These are phyloP conservation scores for Tetragonula clypearis DNA, from an alignment of 1,140 invertebrate genomes.

Conservation along the genomic window DNA sequence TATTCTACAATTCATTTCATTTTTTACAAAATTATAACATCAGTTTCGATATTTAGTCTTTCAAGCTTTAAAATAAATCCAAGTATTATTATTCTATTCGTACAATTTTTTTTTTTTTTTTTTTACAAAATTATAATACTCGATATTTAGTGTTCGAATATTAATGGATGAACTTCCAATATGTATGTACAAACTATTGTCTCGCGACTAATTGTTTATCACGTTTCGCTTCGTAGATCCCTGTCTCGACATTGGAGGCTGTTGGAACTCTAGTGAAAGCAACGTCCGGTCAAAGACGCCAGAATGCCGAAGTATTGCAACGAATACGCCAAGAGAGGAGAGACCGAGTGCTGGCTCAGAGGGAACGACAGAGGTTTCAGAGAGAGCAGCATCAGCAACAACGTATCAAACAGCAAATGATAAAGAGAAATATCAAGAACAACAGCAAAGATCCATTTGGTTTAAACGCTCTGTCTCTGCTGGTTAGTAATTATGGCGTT, in stretches of 20 bases:
- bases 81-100: too few relatives aligned
- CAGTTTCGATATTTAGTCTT: too few relatives aligned
- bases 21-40: too few relatives aligned
- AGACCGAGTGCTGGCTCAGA: conserved; percentile 40
- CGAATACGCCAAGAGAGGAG: conserved; percentile 41
- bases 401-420: conserved; percentile 50
- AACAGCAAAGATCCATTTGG: conserved; percentile 61
- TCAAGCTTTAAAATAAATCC: too few relatives aligned
- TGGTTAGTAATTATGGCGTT: conserved; percentile 60
- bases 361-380: conserved; percentile 45
- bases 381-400: conserved; percentile 53
- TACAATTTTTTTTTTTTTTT: too few relatives aligned
- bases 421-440: conserved; percentile 40
- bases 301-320: conserved; percentile 39
- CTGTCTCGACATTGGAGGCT: conserved; percentile 71
- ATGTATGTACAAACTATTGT: too few relatives aligned
- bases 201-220: too few relatives aligned
- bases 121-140: too few relatives aligned
- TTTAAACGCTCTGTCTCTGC: conserved; percentile 58
- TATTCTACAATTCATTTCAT: too few relatives aligned
- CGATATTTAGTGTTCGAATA: too few relatives aligned
- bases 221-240: conserved; percentile 63
- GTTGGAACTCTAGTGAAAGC: conserved; percentile 69
- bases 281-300: conserved; percentile 36
- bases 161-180: too few relatives aligned